Conservation (phyloP, 1,140 invertebrate genomes). For the Drosophila virilis region DNA sequence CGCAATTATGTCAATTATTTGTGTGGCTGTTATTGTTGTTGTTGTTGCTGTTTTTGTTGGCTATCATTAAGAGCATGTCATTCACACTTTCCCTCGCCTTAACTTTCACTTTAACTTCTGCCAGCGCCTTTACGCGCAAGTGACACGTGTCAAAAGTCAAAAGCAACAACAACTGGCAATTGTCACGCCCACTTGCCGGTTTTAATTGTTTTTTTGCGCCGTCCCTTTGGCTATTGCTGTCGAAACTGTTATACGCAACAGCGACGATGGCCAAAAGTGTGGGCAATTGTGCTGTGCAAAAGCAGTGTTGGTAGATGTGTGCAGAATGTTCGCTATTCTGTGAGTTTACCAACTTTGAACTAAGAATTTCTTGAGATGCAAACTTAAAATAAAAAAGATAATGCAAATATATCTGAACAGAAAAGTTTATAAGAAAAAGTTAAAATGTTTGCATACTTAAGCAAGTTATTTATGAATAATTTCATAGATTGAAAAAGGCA, state of each 20-base stretch:
- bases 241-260: slow-evolving; percentile 5
- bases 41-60: background rate
- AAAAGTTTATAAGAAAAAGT: too few species aligned
- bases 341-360: too few species aligned
- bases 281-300: background rate
- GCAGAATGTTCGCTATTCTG: background rate
- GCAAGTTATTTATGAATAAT: too few species aligned
- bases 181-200: slow-evolving; percentile 59
- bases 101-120: slow-evolving; percentile 29
- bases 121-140: slow-evolving; percentile 48
- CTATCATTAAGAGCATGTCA: slow-evolving; percentile 57
- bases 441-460: too few species aligned
- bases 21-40: slow-evolving; percentile 10
- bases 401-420: too few species aligned
- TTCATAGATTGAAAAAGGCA: too few species aligned
- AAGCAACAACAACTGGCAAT: slow-evolving; percentile 29
- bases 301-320: slow-evolving; percentile 15
- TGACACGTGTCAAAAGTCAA: slow-evolving; percentile 75
- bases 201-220: slow-evolving; percentile 64
- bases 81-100: slow-evolving; percentile 48
- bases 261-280: background rate
- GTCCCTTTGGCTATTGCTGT: slow-evolving; percentile 5
- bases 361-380: background rate
- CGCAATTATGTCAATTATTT: slow-evolving; percentile 54
- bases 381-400: background rate